Evolutionary conservation across 2,113 vertebrate genomes (phyloP).

Genomic region (Bucco capensis): DNA sequence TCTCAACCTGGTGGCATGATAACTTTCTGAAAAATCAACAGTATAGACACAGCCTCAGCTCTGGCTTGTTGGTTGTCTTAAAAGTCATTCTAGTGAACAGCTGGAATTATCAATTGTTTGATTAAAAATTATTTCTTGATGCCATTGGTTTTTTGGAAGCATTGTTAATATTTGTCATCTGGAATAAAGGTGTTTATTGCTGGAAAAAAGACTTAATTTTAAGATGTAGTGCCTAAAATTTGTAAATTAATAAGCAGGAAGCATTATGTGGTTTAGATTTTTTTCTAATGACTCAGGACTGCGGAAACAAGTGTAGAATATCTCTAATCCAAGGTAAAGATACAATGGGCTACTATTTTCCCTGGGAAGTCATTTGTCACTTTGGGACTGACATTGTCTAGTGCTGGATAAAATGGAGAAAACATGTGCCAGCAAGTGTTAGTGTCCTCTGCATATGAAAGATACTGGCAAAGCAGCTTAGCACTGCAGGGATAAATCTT

Average conservation of each 20-base stretch:
- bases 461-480: constrained; percentile 34
- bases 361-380: not conserved
- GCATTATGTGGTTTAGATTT: not conserved
- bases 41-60: not conserved
- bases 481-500: constrained; percentile 1
- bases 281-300: not conserved
- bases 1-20: not conserved
- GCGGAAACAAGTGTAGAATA: not conserved
- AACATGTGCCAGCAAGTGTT: not conserved
- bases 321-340: not conserved
- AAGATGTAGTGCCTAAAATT: not conserved
- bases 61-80: not conserved
- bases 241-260: not conserved
- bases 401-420: not conserved
- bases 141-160: not conserved
- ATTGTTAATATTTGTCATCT: not conserved
- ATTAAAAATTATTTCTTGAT: not conserved
- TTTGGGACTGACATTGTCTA: not conserved
- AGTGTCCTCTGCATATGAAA: not conserved
- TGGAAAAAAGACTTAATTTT: not conserved
- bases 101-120: not conserved
- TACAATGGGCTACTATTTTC: not conserved
- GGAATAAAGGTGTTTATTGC: not conserved
- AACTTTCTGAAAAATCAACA: not conserved
- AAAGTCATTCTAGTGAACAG: not conserved